These are phyloP conservation scores for Notolepis coatsorum DNA, from an alignment of 2,797 vertebrate genomes.

Conservation along the genomic window DNA sequence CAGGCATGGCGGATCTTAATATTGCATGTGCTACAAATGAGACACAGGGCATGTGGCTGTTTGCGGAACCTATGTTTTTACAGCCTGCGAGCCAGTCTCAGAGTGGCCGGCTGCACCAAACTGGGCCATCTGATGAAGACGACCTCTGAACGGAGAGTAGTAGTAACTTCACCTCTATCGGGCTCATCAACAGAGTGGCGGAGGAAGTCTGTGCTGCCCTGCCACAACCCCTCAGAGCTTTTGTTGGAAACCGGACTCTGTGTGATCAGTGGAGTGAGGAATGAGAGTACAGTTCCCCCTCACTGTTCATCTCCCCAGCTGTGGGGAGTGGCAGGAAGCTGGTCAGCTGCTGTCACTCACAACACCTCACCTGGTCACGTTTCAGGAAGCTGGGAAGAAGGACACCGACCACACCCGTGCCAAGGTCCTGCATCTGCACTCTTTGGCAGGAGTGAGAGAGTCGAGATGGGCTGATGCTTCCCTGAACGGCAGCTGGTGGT, in stretches of 20 bases:
- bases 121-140: slow-evolving; percentile 4
- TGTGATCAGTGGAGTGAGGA: background rate
- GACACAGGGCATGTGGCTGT: slow-evolving; percentile 1
- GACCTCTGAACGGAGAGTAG: background rate
- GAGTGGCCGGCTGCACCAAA: background rate
- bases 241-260: background rate
- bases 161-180: background rate
- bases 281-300: background rate
- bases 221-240: background rate
- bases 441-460: background rate
- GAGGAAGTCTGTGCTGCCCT: slow-evolving; percentile 3
- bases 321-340: background rate
- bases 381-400: background rate
- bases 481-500: no score
- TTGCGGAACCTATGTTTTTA: slow-evolving; percentile 16
- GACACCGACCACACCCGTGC: background rate
- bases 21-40: no score
- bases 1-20: slow-evolving; percentile 4
- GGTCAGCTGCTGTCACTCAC: background rate
- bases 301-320: background rate
- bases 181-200: background rate
- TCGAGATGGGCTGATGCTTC: background rate
- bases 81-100: slow-evolving; percentile 4
- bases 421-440: background rate
- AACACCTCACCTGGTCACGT: background rate